Percentiles rank a stretch among this genome's conserved stretches.
phyloP scores from a whole-genome alignment of 2,888 invertebrate species.

The Eristalis intricaria region DNA sequence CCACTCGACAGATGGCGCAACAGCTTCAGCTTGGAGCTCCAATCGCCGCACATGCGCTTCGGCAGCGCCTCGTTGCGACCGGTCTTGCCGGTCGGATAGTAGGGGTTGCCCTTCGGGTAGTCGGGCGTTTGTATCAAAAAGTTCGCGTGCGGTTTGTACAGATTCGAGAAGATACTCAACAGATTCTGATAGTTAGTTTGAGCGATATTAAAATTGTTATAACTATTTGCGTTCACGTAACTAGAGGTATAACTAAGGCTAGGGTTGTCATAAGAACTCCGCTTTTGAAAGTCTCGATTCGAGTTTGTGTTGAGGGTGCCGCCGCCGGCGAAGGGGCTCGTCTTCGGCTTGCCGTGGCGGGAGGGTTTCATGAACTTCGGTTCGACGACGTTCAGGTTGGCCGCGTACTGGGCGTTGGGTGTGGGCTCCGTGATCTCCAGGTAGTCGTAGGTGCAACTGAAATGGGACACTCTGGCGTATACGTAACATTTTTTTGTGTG shows the following conservation, averaged over 20 bases:
- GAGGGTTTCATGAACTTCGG: constrained; percentile 73
- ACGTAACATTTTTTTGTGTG: background rate
- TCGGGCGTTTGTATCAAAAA: constrained; percentile 77
- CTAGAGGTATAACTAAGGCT: constrained; percentile 72
- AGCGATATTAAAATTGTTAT: constrained; percentile 75
- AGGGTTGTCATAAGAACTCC: constrained; percentile 71
- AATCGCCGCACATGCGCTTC: constrained; percentile 88
- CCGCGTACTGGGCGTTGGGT: constrained; percentile 42
- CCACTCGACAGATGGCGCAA: constrained; percentile 85
- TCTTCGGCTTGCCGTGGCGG: constrained; percentile 69
- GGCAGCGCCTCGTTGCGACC: constrained; percentile 75
- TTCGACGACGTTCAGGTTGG: constrained; percentile 72
- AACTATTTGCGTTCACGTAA: constrained; percentile 73
- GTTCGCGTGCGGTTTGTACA: constrained; percentile 76
- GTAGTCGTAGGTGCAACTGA: constrained; percentile 91
- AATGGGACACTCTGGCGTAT: constrained; percentile 62
- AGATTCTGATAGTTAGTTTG: constrained; percentile 76
- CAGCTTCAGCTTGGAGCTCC: constrained; percentile 89
- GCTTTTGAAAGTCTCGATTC: constrained; percentile 69
- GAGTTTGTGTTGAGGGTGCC: constrained; percentile 60
- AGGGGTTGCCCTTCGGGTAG: constrained; percentile 76
- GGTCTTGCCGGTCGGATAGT: constrained; percentile 66
- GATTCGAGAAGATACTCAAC: constrained; percentile 76
- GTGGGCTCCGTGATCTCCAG: constrained; percentile 85
- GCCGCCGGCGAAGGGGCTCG: constrained; percentile 48